phyloP scores from a whole-genome alignment of 2,113 vertebrate genomes.

The Tychaedon coryphoeus region DNA sequence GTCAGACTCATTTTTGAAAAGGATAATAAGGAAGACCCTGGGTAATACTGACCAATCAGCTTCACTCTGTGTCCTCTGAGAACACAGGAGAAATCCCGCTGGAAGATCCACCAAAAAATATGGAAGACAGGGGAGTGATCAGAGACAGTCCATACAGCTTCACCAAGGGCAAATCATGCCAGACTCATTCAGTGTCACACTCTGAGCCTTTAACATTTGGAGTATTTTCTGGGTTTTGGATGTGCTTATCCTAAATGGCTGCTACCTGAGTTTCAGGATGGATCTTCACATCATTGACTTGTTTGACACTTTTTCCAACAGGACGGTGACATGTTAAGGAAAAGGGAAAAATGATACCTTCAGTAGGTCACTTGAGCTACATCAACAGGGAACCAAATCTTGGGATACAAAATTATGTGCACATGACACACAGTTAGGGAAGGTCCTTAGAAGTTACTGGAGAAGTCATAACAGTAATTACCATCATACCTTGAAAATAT shows the following conservation, averaged over 20 bases:
- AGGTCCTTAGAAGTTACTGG: neutral
- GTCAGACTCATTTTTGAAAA: neutral
- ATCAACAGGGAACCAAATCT: rapidly evolving
- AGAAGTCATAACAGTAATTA: neutral
- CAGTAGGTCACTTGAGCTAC: neutral
- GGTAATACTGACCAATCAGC: neutral
- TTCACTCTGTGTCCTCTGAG: neutral
- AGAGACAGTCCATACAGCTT: neutral
- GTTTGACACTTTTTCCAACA: neutral
- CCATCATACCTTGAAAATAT: neutral
- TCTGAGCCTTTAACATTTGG: neutral
- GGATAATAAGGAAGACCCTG: neutral
- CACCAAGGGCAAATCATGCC: neutral
- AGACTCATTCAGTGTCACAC: neutral
- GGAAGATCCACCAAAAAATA: neutral
- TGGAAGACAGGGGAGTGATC: neutral
- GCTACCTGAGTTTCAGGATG: neutral
- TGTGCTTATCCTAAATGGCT: neutral
- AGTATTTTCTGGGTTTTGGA: neutral
- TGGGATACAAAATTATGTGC: neutral
- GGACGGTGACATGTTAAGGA: rapidly evolving
- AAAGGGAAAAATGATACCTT: neutral
- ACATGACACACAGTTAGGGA: neutral
- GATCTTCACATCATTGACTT: neutral
- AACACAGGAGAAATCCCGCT: neutral